phyloP scores from a whole-genome alignment of 2,113 vertebrate species.

The Brachyhypopomus gauderio region DNA sequence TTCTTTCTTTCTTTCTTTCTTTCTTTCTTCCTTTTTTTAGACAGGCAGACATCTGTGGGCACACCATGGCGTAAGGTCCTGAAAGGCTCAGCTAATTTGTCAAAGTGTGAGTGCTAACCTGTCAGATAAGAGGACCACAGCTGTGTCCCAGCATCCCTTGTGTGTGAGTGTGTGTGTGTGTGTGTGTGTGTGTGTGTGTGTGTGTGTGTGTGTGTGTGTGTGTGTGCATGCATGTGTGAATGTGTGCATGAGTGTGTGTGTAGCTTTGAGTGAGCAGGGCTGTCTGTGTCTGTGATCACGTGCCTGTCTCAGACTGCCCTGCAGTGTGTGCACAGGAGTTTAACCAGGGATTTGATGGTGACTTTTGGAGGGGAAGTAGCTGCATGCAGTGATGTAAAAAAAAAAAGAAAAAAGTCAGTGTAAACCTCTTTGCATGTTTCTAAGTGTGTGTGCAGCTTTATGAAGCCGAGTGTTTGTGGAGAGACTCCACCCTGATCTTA shows the following conservation, averaged over 20 bases:
- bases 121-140: slow-evolving; percentile 33
- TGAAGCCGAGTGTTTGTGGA: slow-evolving; percentile 24
- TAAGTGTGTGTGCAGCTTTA: slow-evolving; percentile 1
- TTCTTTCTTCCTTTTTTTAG: neutral
- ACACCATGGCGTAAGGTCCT: slow-evolving; percentile 1
- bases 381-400: neutral
- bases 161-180: slow-evolving; percentile 3
- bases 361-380: neutral
- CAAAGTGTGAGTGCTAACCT: slow-evolving; percentile 27
- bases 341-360: slow-evolving; percentile 6
- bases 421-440: slow-evolving; percentile 11
- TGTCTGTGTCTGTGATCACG: slow-evolving; percentile 1
- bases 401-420: neutral
- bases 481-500: slow-evolving; percentile 13
- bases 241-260: neutral
- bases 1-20: neutral
- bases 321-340: neutral
- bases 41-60: slow-evolving; percentile 28
- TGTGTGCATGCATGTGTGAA: neutral
- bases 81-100: slow-evolving; percentile 50
- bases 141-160: slow-evolving; percentile 25
- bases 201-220: neutral
- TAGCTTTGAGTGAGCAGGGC: neutral
- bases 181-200: slow-evolving; percentile 10
- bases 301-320: neutral